Base-by-base conservation (phyloP, 2,113 vertebrate genomes). In the Axis porcinus region DNA sequence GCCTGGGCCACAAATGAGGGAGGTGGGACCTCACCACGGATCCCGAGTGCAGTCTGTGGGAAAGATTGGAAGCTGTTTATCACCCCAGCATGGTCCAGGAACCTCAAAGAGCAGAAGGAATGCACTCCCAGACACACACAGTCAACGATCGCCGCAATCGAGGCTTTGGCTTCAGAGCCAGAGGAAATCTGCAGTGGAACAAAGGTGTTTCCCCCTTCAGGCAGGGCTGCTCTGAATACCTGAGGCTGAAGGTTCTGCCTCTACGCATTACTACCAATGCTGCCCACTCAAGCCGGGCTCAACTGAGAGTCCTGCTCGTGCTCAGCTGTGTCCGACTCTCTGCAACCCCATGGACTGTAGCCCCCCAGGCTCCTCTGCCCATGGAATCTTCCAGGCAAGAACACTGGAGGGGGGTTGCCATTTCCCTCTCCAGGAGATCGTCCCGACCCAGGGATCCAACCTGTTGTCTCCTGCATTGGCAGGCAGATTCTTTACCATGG, bases 81-180 rank as follows among this genome's bases (percentile, higher is more conserved):
- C 81, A 33, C 11, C 14, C 54, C 25, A 9, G 6, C 2, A 17
- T 14, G 36, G 21, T 27, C 64, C n/a, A 13, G 23, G 54, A 10
- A 43, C n/a, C 47, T 45, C 79, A 12, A 57, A 23, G 74, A 84
- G 19, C 70, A 13, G 10, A 10, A 27, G 47, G n/a, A 36, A 40
- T 13, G 17, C 64, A 36, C 2, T 47, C 45, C 10, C 7, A 11
- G 57, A 45, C n/a, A 4, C 0, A 1, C 15, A 3, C 0, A 36
- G 9, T 36, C 40, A 33, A 30, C 27, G 0, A 4, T 0, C 0
- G 40, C 84, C 2, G 3, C 33, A 10, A 1, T 0, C 6, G 0
- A 33, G 45, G n/a, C 55, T n/a, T 33, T 10, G 43, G 78, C 14
- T 10, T 11, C 40, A 27, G 45, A 79, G 13, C 7, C 33, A 40